These are phyloP conservation scores for Amphilophus citrinellus DNA, from an alignment of 2,113 vertebrate genomes.

Conservation along the genomic window DNA sequence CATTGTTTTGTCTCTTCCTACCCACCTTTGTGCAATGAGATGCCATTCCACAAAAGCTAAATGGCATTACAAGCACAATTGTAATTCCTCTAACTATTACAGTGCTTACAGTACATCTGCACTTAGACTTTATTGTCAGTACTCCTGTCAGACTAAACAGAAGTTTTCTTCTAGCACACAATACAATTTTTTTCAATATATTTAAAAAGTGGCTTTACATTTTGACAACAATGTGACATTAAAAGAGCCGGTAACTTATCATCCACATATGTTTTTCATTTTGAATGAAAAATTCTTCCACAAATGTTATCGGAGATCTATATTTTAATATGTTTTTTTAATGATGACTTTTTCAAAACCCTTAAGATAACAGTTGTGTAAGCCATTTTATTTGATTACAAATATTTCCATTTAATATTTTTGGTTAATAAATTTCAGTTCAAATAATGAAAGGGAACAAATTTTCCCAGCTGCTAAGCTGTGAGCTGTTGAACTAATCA, in stretches of 20 bases:
- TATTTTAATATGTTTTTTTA: not conserved
- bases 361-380: not conserved
- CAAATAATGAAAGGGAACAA: not conserved
- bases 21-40: not conserved
- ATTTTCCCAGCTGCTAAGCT: not conserved
- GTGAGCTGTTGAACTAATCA: not conserved
- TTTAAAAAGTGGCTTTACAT: not conserved
- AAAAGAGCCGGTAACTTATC: not conserved
- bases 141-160: not conserved
- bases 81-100: not conserved
- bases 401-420: not conserved
- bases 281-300: not conserved
- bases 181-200: not conserved
- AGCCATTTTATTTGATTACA: not conserved
- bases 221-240: not conserved
- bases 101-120: conserved; percentile 1
- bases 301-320: not conserved
- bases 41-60: not conserved
- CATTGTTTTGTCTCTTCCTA: not conserved
- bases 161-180: not conserved
- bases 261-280: not conserved
- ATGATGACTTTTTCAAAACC: not conserved
- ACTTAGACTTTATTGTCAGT: not conserved
- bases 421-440: not conserved
- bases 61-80: not conserved